Percentiles rank a stretch among this genome's conserved stretches.
Evolutionary conservation across 2,888 invertebrate species (phyloP).

Genomic region (Xanthorhoe designata): DNA sequence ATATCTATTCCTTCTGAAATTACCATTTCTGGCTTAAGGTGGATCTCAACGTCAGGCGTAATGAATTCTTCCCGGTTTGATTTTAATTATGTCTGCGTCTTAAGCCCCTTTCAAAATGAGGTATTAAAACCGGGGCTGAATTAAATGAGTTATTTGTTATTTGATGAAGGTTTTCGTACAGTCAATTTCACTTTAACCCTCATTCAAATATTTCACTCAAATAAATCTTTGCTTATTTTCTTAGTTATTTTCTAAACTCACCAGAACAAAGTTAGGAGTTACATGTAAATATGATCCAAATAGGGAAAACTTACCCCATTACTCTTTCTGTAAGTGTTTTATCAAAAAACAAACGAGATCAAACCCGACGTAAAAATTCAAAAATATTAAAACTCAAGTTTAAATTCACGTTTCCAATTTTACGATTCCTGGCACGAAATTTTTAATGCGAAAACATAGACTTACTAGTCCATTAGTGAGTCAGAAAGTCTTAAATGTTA

Average conservation of each 20-base stretch:
- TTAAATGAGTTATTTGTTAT: conserved; percentile 38
- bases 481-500: conserved; percentile 54
- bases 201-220: background rate
- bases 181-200: conserved; percentile 20
- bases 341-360: conserved; percentile 33
- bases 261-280: background rate
- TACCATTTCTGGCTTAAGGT: conserved; percentile 38
- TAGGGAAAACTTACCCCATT: conserved; percentile 28
- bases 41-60: conserved; percentile 52
- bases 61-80: conserved; percentile 57
- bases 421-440: conserved; percentile 51
- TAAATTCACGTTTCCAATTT: conserved; percentile 49
- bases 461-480: conserved; percentile 71
- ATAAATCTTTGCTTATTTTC: background rate
- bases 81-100: conserved; percentile 53
- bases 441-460: conserved; percentile 63
- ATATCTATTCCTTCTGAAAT: conserved; percentile 10
- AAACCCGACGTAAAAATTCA: conserved; percentile 50
- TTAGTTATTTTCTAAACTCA: background rate
- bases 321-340: conserved; percentile 31
- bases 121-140: conserved; percentile 37
- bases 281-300: background rate
- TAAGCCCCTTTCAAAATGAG: conserved; percentile 41
- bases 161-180: conserved; percentile 33
- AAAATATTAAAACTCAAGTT: conserved; percentile 53